Evolutionary conservation across 2,888 invertebrate genomes (phyloP).

Genomic region (Hypomecis atomaria): DNA sequence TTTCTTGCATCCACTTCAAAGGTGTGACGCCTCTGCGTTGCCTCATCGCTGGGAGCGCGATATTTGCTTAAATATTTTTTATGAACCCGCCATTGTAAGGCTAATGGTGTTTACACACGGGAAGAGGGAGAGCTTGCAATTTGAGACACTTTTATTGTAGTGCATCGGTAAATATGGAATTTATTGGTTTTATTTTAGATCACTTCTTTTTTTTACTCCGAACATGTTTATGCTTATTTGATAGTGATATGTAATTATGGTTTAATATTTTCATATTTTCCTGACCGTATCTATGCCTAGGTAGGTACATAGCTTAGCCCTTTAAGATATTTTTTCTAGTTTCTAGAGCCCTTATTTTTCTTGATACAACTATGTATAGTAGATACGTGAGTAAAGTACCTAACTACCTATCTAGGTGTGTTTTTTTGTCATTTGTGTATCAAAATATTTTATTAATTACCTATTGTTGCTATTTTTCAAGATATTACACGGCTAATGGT

Average conservation of each 20-base stretch:
- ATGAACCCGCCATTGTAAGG: slow-evolving; percentile 38
- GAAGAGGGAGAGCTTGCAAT: slow-evolving; percentile 48
- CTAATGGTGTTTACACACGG: slow-evolving; percentile 59
- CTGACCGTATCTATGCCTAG: no score
- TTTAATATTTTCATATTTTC: no score
- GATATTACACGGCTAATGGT: slow-evolving; percentile 54
- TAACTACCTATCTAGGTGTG: no score
- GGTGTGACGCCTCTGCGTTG: slow-evolving; percentile 42
- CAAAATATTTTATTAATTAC: no score
- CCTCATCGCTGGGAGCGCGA: slow-evolving; percentile 45
- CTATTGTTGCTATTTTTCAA: slow-evolving; percentile 47
- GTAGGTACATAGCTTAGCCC: no score
- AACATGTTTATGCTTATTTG: not conserved
- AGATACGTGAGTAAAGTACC: no score
- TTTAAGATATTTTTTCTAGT: no score
- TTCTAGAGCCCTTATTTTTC: no score
- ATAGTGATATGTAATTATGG: not conserved
- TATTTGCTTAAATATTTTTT: slow-evolving; percentile 51
- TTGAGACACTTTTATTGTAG: slow-evolving; percentile 56
- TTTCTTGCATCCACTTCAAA: slow-evolving; percentile 26
- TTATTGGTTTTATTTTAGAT: slow-evolving; percentile 6
- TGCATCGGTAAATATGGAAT: slow-evolving; percentile 37
- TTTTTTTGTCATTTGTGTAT: no score
- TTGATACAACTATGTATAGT: no score
- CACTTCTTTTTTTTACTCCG: not conserved